Evolutionary conservation across 2,888 invertebrate species (phyloP), one percentile per base, ranked within the genome.

Genomic region (Sarcophaga variegata): DNA sequence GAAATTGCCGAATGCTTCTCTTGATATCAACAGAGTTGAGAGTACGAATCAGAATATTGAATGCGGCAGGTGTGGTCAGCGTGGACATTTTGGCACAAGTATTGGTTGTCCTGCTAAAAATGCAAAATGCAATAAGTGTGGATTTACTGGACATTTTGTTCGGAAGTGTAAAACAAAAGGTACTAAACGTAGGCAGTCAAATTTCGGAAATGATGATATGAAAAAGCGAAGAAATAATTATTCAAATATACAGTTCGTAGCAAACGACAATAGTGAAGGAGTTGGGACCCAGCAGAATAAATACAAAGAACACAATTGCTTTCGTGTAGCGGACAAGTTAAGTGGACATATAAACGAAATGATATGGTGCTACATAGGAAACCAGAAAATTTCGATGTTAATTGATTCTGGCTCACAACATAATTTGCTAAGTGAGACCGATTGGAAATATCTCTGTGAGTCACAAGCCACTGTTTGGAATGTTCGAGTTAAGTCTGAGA

Each of bases 101-200:
- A 25, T 2, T 45, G 45, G 78, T 27, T 67, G 77, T 49, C 71
- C 71, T 11, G 71, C 22, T 25, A 71, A 71, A 71, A 59, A 25
- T 25, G n/a, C 54, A 27, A 71, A 84, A 71, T 85, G 82, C 64
- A 82, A 85, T 62, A 85, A 83, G n/a, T 85, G 88, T 66, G 85
- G 82, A 11, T 72, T 88, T 17, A 69, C 82, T 17, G 81, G 83
- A 1, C 81, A 83, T 63, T 85, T 80, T 25, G 25, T 3, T 25
- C 25, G 25, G 0, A 81, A 81, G 25, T 86, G 86, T 54, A 88
- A 25, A 25, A 25, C 25, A 25, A 25, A 25, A 25, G 49, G 71
- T 17, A 37, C 37, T 12, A 87, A 88, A 75, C 78, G 78, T 47
- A 81, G 69, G 27, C 60, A 69, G 45, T 37, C 75, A 27, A 62